Base-by-base conservation (phyloP, 2,888 invertebrate species). In the Apamea epomidion region DNA sequence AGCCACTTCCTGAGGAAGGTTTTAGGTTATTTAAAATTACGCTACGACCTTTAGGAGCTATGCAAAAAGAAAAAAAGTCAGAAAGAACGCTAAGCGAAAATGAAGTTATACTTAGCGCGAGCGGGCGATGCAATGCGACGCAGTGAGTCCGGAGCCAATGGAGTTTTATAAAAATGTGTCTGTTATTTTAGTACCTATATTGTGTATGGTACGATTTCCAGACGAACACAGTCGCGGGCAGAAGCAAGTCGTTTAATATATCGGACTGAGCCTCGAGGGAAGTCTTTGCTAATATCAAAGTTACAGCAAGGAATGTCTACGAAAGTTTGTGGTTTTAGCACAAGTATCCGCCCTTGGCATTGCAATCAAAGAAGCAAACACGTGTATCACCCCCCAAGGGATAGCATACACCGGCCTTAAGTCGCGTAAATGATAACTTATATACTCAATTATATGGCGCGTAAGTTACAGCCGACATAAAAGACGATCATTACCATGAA, bases 391-490 rank as follows among this genome's bases (percentile, higher is more conserved):
- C 32, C 69, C 72, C 73, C 74, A 79, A 73, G 80, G 74, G 82
- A 73, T 81, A 37, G 37, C 86, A 82, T 67, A 84, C 68, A 79
- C 62, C n/a, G 45, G 45, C 64, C 62, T 65, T 67, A 82, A 89
- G 60, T 81, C 79, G 65, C 21, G 74, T 74, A 82, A 80, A 82
- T 79, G 77, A 89, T 88, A 88, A 88, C 88, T 88, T 86, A 84
- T 68, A 81, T 73, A 87, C 88, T 90, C 90, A 92, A 91, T 82
- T 91, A 91, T 91, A 92, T 89, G 91, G 80, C 73, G 85, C 90
- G 90, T 83, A 85, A 92, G 90, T 93, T 92, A 94, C 86, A 84
- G 82, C 87, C 78, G 69, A 76, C 91, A 88, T 92, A 92, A 93
- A 90, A 92, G 85, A 78, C 78, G 80, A 83, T 87, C 90, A 91